Conservation (phyloP, 1,140 invertebrate genomes). For the Plectus sambesii region DNA sequence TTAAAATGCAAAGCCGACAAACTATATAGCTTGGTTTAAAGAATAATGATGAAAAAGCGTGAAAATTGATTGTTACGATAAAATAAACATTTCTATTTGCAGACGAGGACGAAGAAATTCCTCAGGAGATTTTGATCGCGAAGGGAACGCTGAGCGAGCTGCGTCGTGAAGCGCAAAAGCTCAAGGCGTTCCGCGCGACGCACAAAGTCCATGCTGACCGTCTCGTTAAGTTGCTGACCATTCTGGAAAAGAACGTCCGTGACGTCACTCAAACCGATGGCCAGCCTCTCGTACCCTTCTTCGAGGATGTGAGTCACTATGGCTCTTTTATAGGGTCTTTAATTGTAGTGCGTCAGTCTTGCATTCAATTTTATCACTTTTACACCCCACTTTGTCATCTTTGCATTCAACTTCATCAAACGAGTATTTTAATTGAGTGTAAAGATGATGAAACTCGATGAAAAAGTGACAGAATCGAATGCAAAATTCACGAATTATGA, state of each 20-base stretch:
- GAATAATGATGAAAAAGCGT: too few relatives aligned
- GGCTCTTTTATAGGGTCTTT: conserved; percentile 6
- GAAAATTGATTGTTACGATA: too few relatives aligned
- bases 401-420: not conserved
- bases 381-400: conserved; percentile 13
- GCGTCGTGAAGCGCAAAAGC: conserved; percentile 82
- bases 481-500: too few relatives aligned
- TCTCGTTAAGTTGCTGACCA: conserved; percentile 67
- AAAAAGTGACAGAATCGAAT: too few relatives aligned
- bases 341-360: conserved; percentile 11
- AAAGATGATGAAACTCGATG: too few relatives aligned
- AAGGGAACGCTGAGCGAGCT: conserved; percentile 71
- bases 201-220: conserved; percentile 79
- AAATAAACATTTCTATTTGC: conserved; percentile 15
- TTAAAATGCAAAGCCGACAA: too few relatives aligned
- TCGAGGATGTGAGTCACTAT: conserved; percentile 51
- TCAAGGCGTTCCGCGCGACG: conserved; percentile 62
- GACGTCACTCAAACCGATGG: conserved; percentile 63
- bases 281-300: conserved; percentile 54
- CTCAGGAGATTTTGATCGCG: conserved; percentile 63
- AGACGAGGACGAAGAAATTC: conserved; percentile 60
- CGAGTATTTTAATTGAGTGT: conserved; percentile 7
- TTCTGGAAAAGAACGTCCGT: conserved; percentile 79
- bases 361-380: conserved; percentile 2
- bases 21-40: too few relatives aligned